Conservation (phyloP, 2,888 invertebrate species). For the Ophion obscuratus region DNA sequence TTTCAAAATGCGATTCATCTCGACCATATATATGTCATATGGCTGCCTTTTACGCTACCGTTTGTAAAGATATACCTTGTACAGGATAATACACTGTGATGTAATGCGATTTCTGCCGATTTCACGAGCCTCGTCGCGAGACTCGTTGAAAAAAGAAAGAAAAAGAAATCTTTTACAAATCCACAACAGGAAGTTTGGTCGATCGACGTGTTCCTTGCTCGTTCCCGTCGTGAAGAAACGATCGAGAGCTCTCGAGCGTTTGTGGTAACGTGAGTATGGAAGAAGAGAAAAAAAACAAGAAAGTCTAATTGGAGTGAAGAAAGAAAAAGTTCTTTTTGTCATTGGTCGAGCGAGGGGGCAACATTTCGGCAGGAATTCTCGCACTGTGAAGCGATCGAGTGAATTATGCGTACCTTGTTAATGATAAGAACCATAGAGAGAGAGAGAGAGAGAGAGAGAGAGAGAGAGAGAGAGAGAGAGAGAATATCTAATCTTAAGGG, state of each 20-base stretch:
- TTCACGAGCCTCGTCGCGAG: constrained; percentile 14
- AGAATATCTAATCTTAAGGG: constrained; percentile 36
- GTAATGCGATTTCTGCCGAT: constrained; percentile 45
- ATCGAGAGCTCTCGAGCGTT: background rate
- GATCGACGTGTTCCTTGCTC: background rate
- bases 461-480: constrained; percentile 27
- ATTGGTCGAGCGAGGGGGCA: constrained; percentile 20
- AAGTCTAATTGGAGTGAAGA: constrained; percentile 10
- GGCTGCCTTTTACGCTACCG: background rate
- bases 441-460: constrained; percentile 19
- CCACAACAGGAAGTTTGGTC: background rate
- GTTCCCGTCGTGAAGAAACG: background rate
- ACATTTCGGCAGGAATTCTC: constrained; percentile 45
- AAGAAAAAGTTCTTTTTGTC: background rate
- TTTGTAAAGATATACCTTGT: constrained; percentile 15
- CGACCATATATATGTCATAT: background rate
- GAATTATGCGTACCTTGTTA: constrained; percentile 55
- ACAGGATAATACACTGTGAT: constrained; percentile 42
- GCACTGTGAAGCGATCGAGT: constrained; percentile 19
- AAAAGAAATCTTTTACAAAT: background rate
- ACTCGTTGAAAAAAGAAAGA: background rate
- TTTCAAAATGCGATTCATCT: constrained; percentile 4
- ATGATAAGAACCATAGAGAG: constrained; percentile 27
- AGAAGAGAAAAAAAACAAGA: constrained; percentile 13
- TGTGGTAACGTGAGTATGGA: too few species aligned